Conservation (phyloP, 2,797 vertebrate species). For the Lacerta viridis region DNA sequence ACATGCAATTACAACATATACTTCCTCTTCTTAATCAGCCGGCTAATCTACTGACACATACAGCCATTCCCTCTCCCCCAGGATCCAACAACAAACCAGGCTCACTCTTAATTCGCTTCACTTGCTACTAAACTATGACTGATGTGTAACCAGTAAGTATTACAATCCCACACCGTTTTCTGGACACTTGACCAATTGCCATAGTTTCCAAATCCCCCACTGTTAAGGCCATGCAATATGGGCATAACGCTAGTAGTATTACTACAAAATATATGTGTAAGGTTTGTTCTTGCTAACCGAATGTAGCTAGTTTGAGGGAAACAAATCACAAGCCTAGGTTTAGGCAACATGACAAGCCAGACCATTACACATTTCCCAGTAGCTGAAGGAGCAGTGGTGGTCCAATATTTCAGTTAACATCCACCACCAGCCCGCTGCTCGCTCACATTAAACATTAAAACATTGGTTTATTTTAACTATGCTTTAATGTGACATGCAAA, state of each 20-base stretch:
- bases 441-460: too few species aligned
- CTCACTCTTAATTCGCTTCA: conserved; percentile 56
- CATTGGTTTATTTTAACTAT: too few species aligned
- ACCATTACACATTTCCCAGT: too few species aligned
- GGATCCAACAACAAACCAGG: conserved; percentile 25
- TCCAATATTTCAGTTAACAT: too few species aligned
- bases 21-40: conserved; percentile 34
- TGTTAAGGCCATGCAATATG: background rate
- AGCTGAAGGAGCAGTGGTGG: too few species aligned
- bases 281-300: too few species aligned
- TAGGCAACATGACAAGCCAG: too few species aligned
- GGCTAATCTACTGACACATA: background rate
- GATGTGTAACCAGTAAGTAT: conserved; percentile 46
- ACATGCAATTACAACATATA: conserved; percentile 55
- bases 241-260: background rate
- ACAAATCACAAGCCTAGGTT: too few species aligned
- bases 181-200: background rate
- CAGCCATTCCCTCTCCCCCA: background rate
- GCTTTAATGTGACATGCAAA: too few species aligned
- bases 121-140: conserved; percentile 53
- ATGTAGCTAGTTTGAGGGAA: too few species aligned
- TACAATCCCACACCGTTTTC: conserved; percentile 34
- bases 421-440: too few species aligned
- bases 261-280: too few species aligned
- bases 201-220: conserved; percentile 23